Base-by-base conservation (phyloP, 2,888 invertebrate genomes). In the Eupithecia abbreviata region DNA sequence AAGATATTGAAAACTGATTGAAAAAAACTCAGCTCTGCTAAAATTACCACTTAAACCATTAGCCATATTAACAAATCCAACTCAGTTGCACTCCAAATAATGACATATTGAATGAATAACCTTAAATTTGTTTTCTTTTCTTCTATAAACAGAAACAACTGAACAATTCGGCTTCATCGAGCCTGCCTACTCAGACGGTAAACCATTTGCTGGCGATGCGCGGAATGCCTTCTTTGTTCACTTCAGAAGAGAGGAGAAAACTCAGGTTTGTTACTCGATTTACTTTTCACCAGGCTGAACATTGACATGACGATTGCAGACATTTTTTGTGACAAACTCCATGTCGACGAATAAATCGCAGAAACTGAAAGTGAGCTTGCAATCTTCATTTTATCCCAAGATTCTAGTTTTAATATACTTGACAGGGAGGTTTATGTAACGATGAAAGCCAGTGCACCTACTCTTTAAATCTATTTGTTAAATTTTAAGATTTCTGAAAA, bases 121-220 rank as follows among this genome's bases (percentile, higher is more conserved):
- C 30, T 43, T 6, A 43, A 43, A 51, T 51, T 51, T n/a, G 15
- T n/a, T 41, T 66, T 5, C 30, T n/a, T 69, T 4, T 47, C 7
- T 45, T 47, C 13, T 18, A 13, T 6, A 12, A 13, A 80, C 86
- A 94, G 94, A 94, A 92, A 87, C 94, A 94, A 84, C 79, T 93
- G 67, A 86, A 79, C 47, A 86, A 85, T 12, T 84, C 87, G 62
- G 85, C 87, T 30, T 80, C 89, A 2, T 84, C 87, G 18, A 84
- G 89, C 62, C 86, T 95, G 66, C 92, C 94, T 49, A 86, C 90
- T 7, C 89, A 90, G 75, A 91, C 93, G 4, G 87, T 94, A 15
- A 94, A 94, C 80, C 91, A 92, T 79, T 81, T 95, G 77, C 86
- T 95, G 47, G 92, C 92, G 2, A 87, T 89, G 85, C 87, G 92